Conservation (phyloP, 2,113 vertebrate species). For the Mobula hypostoma region DNA sequence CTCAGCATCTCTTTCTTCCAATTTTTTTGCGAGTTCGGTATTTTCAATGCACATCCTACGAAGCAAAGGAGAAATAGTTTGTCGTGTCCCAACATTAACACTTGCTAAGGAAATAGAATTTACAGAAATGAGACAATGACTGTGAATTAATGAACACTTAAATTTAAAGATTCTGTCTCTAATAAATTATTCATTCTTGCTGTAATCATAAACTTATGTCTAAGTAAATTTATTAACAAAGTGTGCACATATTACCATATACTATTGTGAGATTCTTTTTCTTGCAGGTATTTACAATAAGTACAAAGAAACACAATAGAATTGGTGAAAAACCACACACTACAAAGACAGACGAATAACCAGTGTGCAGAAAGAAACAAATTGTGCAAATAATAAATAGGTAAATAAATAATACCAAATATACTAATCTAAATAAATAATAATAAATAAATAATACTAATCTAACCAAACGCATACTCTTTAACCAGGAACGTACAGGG, state of each 20-base stretch:
- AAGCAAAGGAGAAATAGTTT: slow-evolving; percentile 29
- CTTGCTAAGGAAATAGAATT: not conserved
- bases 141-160: not conserved
- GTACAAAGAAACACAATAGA: too few species aligned
- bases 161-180: not conserved
- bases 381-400: too few species aligned
- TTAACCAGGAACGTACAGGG: not conserved
- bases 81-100: not conserved
- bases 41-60: slow-evolving; percentile 74
- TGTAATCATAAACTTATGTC: not conserved
- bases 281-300: too few species aligned
- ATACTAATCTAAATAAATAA: not conserved
- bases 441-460: not conserved
- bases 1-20: slow-evolving; percentile 67
- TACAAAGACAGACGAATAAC: too few species aligned
- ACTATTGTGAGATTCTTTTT: too few species aligned
- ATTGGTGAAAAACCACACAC: too few species aligned
- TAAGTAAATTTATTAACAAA: too few species aligned
- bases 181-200: not conserved
- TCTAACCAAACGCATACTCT: not conserved
- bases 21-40: slow-evolving; percentile 60
- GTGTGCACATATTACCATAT: too few species aligned
- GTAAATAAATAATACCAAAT: not conserved
- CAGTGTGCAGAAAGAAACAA: too few species aligned
- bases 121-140: not conserved